Evolutionary conservation across 1,140 invertebrate genomes (phyloP).

Genomic region (Drosophila yakuba): DNA sequence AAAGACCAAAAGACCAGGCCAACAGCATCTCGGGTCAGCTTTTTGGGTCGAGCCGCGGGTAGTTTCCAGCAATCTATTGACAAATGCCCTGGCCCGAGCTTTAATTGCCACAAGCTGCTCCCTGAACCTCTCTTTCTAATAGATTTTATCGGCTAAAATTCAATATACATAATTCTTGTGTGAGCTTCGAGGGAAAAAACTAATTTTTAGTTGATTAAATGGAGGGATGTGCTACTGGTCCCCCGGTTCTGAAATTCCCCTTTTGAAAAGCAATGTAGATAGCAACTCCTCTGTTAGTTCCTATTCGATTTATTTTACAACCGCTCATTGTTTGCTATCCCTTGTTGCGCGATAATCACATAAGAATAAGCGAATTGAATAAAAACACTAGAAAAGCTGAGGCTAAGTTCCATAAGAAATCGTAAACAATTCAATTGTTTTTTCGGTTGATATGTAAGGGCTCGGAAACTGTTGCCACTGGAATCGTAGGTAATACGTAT

Average conservation of each 20-base stretch:
- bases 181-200: conserved; percentile 32
- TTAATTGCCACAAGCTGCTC: conserved; percentile 56
- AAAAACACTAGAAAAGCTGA: conserved; percentile 23
- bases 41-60: conserved; percentile 42
- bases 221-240: conserved; percentile 28
- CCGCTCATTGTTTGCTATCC: conserved; percentile 14
- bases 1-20: conserved; percentile 2
- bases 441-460: conserved; percentile 13
- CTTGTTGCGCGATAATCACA: conserved; percentile 43
- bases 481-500: background rate
- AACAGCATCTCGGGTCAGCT: conserved; percentile 54
- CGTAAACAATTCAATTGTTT: conserved; percentile 15
- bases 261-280: conserved; percentile 22
- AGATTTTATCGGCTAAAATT: conserved; percentile 57
- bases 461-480: conserved; percentile 28
- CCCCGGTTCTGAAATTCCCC: background rate
- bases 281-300: conserved; percentile 31
- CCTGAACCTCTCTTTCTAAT: background rate
- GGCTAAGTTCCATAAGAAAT: conserved; percentile 17
- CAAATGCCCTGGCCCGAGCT: conserved; percentile 58
- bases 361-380: conserved; percentile 6
- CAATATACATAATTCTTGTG: conserved; percentile 58
- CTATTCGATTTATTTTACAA: conserved; percentile 58
- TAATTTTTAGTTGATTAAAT: conserved; percentile 47
- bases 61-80: conserved; percentile 55